phyloP scores from a whole-genome alignment of 2,888 invertebrate genomes.

The Clistopyga incitator region DNA sequence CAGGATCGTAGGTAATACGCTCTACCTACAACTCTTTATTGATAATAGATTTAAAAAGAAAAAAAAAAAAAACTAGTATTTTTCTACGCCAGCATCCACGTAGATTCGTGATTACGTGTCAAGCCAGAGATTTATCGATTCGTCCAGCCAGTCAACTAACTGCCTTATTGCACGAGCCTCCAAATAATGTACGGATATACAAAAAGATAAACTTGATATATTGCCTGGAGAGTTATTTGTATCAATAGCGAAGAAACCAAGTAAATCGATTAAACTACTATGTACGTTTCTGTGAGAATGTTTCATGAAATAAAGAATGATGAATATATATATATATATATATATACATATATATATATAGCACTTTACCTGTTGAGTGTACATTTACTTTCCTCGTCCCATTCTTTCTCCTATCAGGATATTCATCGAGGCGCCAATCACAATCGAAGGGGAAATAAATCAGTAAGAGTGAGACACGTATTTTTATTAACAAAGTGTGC shows the following conservation, averaged over 20 bases:
- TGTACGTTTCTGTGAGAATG: slow-evolving; percentile 65
- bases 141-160: slow-evolving; percentile 64
- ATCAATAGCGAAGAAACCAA: slow-evolving; percentile 43
- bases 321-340: slow-evolving; percentile 43
- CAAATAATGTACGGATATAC: slow-evolving; percentile 46
- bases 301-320: slow-evolving; percentile 67
- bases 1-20: slow-evolving; percentile 9
- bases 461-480: slow-evolving; percentile 8
- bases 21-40: no score
- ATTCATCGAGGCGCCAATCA: slow-evolving; percentile 5
- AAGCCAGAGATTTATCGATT: slow-evolving; percentile 36
- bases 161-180: slow-evolving; percentile 59
- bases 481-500: slow-evolving; percentile 80
- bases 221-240: slow-evolving; percentile 51
- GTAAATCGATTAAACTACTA: slow-evolving; percentile 59
- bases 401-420: background rate
- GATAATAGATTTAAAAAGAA: slow-evolving; percentile 14
- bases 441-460: slow-evolving; percentile 10
- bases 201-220: slow-evolving; percentile 48
- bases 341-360: slow-evolving; percentile 19
- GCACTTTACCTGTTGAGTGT: slow-evolving; percentile 5
- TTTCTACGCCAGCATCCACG: slow-evolving; percentile 48
- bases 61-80: slow-evolving; percentile 37
- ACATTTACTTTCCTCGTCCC: slow-evolving; percentile 3
- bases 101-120: slow-evolving; percentile 48